Base-by-base conservation (phyloP, 2,113 vertebrate genomes). In the Brienomyrus longianalis region DNA sequence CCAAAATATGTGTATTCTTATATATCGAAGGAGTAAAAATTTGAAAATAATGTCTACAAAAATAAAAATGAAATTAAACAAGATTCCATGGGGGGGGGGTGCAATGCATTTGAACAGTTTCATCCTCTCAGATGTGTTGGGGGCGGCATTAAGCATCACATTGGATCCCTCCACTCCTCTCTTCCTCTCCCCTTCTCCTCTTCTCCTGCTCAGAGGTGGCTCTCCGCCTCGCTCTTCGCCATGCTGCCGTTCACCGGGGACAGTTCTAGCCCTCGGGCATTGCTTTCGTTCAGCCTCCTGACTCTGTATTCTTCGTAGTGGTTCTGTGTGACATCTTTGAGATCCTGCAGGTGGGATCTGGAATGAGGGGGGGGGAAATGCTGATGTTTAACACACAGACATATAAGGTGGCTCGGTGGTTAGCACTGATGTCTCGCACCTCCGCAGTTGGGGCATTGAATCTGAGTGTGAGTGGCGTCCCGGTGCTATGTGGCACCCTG, bases 321-420 rank as follows among this genome's bases (percentile, higher is more conserved):
- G 10, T 97, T 97, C 94, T 99, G 98, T 43, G 98, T 98, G 92
- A 99, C 97, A 89, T 99, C 98, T 94, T 99, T 99, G 93, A 99
- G 96, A 93, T 99, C 98, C 93, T 99, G 98, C 91, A 99, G 95
- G 92, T 99, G 98, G 86, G 98, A 98, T 90, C 98, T 89, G 74
- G 93, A 91, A 1, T 74, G 88, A 70, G 10, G 43, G 0, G 0
- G 86, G 4, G 91, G 8, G 5, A 4, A n/a, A 10, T 43, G 48
- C 52, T 43, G 35, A 62, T 62, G 35, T n/a, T 48, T 84, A 84
- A n/a, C 45, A 31, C 85, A 13, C 5, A 51, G 13, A 19, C 48
- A 3, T 86, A 35, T 17, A 52, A 19, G 83, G 45, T 31, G 17
- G 3, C 80, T 3, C 35, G 4, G 80, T 83, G 35, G 10, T 3